These are phyloP conservation scores for Perodicticus potto DNA, from an alignment of 2,797 vertebrate species.

Conservation along the genomic window DNA sequence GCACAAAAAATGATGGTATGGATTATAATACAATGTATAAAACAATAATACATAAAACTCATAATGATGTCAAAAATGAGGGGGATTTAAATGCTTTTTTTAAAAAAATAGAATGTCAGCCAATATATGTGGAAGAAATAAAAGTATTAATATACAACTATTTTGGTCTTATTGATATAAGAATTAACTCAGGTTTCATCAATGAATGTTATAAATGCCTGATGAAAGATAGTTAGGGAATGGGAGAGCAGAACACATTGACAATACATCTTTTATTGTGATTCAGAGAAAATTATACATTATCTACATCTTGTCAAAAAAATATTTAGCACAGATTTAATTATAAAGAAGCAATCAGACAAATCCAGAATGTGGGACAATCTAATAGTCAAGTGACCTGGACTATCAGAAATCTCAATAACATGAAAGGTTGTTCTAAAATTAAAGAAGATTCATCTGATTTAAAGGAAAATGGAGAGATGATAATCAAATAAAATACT, in stretches of 20 bases:
- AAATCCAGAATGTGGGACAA: not conserved
- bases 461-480: not conserved
- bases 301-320: not conserved
- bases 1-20: not conserved
- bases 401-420: not conserved
- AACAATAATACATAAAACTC: not conserved
- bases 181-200: not conserved
- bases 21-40: not conserved
- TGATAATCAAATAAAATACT: not conserved
- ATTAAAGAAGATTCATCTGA: conserved; percentile 1
- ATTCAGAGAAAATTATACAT: not conserved
- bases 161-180: not conserved
- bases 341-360: not conserved
- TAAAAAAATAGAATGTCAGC: not conserved
- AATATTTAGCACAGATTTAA: conserved; percentile 11
- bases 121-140: not conserved
- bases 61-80: not conserved
- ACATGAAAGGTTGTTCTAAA: not conserved
- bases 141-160: not conserved
- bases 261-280: not conserved
- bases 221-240: not conserved
- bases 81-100: not conserved
- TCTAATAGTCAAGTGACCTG: not conserved
- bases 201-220: not conserved
- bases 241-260: not conserved